Conservation (phyloP, 2,113 vertebrate species). For the Aptenodytes forsteri region DNA sequence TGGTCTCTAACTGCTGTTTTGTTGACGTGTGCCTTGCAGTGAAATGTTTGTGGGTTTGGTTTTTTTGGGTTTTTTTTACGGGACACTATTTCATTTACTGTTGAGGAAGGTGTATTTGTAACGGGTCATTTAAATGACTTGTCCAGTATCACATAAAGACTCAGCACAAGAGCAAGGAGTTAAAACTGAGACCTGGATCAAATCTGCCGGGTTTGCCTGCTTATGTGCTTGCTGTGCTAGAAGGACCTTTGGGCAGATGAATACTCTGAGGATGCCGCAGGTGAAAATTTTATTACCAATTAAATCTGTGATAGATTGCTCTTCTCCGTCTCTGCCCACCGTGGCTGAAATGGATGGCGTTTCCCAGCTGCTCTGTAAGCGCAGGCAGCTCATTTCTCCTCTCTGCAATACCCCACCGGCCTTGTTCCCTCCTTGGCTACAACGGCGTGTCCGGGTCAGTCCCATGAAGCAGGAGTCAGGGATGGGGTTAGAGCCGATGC, state of each 20-base stretch:
- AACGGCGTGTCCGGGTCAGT: rapidly evolving
- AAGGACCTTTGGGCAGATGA: background rate
- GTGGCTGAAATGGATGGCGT: background rate
- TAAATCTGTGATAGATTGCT: background rate
- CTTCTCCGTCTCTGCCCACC: background rate
- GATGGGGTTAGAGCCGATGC: rapidly evolving
- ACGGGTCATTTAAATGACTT: rapidly evolving
- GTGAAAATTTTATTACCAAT: background rate
- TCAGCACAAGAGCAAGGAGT: background rate
- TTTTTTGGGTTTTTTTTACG: background rate
- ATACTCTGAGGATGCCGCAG: background rate
- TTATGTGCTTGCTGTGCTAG: background rate
- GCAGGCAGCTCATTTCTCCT: background rate
- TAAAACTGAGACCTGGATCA: background rate
- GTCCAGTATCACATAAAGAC: rapidly evolving
- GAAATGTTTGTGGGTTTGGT: too few relatives aligned
- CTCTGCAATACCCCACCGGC: rapidly evolving
- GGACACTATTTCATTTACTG: rapidly evolving
- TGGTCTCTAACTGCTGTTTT: background rate
- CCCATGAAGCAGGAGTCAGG: background rate
- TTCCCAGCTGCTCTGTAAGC: background rate
- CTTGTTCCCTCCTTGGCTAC: background rate
- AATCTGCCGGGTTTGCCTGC: background rate
- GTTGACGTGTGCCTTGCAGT: rapidly evolving
- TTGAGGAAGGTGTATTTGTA: background rate